Evolutionary conservation across 2,888 invertebrate genomes (phyloP).

Genomic region (Eumerus sabulonum): DNA sequence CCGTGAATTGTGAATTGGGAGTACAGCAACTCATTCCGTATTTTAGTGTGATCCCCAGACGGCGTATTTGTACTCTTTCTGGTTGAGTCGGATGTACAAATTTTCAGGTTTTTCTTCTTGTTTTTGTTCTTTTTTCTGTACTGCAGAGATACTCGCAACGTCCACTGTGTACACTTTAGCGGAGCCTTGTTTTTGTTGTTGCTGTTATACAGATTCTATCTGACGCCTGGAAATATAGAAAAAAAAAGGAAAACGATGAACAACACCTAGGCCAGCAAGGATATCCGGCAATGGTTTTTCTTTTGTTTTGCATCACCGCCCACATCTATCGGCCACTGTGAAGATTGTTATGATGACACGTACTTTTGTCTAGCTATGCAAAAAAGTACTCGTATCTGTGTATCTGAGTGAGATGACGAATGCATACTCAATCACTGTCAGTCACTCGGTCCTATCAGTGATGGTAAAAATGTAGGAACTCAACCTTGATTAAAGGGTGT

Average conservation of each 20-base stretch:
- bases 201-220: too few relatives aligned
- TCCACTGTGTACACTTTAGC: too few relatives aligned
- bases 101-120: too few relatives aligned
- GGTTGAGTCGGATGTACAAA: too few relatives aligned
- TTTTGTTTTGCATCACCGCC: constrained; percentile 1
- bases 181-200: too few relatives aligned
- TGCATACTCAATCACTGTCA: constrained; percentile 58
- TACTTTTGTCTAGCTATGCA: constrained; percentile 5
- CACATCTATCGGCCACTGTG: background rate
- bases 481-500: constrained; percentile 52
- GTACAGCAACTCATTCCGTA: too few relatives aligned
- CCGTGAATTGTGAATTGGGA: too few relatives aligned
- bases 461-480: constrained; percentile 31
- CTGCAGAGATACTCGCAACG: too few relatives aligned
- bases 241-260: background rate
- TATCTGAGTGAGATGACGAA: constrained; percentile 50
- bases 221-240: too few relatives aligned
- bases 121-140: too few relatives aligned
- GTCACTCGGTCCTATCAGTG: constrained; percentile 42
- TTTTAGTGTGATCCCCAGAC: too few relatives aligned
- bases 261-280: constrained; percentile 33
- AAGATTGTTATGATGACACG: constrained; percentile 40
- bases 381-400: background rate
- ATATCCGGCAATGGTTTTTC: constrained; percentile 24
- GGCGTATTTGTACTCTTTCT: too few relatives aligned